Conservation (phyloP, 1,140 invertebrate species). For the Araneus ventricosus region DNA sequence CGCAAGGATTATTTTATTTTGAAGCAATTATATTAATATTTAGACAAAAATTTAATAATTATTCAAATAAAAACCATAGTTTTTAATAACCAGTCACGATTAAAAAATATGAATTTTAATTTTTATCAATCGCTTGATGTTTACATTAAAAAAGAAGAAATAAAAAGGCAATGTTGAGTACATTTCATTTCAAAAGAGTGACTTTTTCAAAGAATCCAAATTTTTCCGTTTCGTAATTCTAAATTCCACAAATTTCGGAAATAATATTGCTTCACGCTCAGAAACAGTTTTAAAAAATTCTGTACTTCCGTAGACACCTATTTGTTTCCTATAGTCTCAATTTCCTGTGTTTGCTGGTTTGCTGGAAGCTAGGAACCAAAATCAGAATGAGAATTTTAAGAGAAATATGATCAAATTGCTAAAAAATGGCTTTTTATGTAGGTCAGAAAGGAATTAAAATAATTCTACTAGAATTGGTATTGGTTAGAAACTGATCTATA, state of each 20-base stretch:
- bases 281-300: background rate
- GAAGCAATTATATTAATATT: no score
- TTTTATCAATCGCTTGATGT: no score
- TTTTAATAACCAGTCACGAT: no score
- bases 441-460: background rate
- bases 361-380: background rate
- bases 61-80: no score
- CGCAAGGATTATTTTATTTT: no score
- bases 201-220: no score
- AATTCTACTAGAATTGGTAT: background rate
- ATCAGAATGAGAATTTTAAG: background rate
- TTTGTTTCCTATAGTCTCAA: background rate
- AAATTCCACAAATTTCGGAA: background rate
- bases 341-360: background rate
- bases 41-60: no score
- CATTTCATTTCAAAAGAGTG: no score
- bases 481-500: conserved; percentile 49
- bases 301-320: background rate
- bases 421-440: conserved; percentile 54
- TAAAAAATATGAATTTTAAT: no score
- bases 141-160: no score
- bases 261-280: background rate
- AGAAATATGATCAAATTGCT: background rate
- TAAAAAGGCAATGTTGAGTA: no score
- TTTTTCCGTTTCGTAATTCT: no score